Conservation (phyloP, 2,888 invertebrate genomes). For the Synanthedon andrenaeformis region DNA sequence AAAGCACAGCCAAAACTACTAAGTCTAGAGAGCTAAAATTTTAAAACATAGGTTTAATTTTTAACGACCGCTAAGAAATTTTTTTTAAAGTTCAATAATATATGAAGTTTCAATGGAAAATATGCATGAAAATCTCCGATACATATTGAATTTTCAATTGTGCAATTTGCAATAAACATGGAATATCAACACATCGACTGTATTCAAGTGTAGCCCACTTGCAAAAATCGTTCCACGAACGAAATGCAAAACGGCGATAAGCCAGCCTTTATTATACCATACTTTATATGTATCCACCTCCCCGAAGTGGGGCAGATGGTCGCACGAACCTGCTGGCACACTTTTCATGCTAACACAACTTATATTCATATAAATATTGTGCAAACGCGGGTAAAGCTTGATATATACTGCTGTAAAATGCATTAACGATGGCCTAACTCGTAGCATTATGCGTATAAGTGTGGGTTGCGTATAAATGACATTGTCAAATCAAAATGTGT, state of each 20-base stretch:
- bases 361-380: neutral
- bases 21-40: too few relatives aligned
- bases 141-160: too few relatives aligned
- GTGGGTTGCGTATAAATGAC: neutral
- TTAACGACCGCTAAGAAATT: too few relatives aligned
- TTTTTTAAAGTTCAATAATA: too few relatives aligned
- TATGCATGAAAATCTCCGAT: too few relatives aligned
- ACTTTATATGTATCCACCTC: neutral
- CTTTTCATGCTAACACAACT: conserved; percentile 6
- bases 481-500: too few relatives aligned
- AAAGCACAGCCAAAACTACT: too few relatives aligned
- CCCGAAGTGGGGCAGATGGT: conserved; percentile 12
- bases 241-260: conserved; percentile 3
- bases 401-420: neutral
- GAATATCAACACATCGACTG: too few relatives aligned
- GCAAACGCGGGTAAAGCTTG: neutral
- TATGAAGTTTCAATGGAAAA: too few relatives aligned
- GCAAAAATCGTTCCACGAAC: conserved; percentile 1
- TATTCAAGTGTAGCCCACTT: neutral
- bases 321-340: conserved; percentile 16
- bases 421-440: neutral
- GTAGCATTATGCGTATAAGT: neutral
- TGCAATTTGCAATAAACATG: too few relatives aligned
- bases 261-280: neutral
- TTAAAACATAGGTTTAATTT: too few relatives aligned